phyloP scores from a whole-genome alignment of 2,797 vertebrate species.

The Anabas testudineus region DNA sequence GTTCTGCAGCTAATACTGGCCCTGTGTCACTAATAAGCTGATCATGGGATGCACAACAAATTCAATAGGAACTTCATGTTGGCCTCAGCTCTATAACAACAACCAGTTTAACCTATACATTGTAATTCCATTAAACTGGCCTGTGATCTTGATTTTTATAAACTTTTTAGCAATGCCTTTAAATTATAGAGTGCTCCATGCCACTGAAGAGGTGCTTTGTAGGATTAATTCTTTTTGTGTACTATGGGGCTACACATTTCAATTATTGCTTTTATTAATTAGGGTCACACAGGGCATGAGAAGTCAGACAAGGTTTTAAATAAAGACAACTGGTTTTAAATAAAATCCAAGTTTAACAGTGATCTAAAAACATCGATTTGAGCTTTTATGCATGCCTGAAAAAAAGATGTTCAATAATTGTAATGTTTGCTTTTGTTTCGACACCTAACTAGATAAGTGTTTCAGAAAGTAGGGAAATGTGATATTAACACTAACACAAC shows the following conservation, averaged over 20 bases:
- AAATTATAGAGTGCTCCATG: constrained; percentile 4
- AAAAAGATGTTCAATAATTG: too few species aligned
- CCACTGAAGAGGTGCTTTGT: not conserved
- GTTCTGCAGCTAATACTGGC: not conserved
- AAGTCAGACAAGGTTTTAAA: not conserved
- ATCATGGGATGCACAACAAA: not conserved
- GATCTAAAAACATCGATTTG: not conserved
- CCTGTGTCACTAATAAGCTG: not conserved
- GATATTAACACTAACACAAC: not conserved
- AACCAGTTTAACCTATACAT: not conserved
- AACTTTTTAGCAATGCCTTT: not conserved
- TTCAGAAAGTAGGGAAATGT: not conserved
- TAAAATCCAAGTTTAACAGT: not conserved
- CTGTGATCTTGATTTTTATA: constrained; percentile 26
- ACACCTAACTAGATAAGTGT: not conserved
- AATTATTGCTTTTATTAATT: not conserved
- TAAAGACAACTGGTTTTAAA: too few species aligned
- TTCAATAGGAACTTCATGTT: not conserved
- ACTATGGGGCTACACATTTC: too few species aligned
- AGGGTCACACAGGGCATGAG: not conserved
- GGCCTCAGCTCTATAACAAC: constrained; percentile 1
- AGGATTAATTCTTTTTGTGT: not conserved
- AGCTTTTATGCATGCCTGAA: too few species aligned
- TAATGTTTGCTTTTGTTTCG: not conserved
- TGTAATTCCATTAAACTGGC: constrained; percentile 16